A percentile compares a stretch with the other conserved stretches of the same genome.
Conservation (phyloP, 2,888 invertebrate species). For the Oscheius sp. region DNA sequence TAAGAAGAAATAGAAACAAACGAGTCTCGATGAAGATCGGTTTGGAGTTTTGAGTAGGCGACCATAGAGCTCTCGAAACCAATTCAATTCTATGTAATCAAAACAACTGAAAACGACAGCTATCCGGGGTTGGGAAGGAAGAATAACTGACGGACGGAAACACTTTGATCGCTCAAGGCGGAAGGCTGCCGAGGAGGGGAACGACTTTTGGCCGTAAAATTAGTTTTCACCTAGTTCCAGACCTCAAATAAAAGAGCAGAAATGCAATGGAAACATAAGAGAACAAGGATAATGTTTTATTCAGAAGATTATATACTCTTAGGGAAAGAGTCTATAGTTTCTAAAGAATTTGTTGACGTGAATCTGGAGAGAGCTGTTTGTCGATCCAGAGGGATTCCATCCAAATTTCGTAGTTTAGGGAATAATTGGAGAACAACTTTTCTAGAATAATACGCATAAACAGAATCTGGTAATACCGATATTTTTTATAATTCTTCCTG, state of each 20-base stretch:
- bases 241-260: not conserved
- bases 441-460: no score
- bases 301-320: not conserved
- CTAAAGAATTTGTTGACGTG: slow-evolving; percentile 1
- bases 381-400: not conserved
- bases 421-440: slow-evolving; percentile 1
- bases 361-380: not conserved
- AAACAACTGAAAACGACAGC: no score
- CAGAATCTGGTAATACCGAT: slow-evolving; percentile 25
- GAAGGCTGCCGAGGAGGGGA: no score
- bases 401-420: slow-evolving; percentile 11
- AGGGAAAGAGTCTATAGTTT: not conserved
- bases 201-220: not conserved
- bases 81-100: no score
- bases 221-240: not conserved
- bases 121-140: no score
- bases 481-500: slow-evolving; percentile 17
- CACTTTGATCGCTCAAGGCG: no score
- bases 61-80: no score
- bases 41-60: no score
- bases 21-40: no score
- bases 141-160: no score
- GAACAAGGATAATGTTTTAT: not conserved
- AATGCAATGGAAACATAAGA: not conserved
- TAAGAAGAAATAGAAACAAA: no score